Conservation (phyloP, 2,888 invertebrate genomes). For the Caradrina kadenii region DNA sequence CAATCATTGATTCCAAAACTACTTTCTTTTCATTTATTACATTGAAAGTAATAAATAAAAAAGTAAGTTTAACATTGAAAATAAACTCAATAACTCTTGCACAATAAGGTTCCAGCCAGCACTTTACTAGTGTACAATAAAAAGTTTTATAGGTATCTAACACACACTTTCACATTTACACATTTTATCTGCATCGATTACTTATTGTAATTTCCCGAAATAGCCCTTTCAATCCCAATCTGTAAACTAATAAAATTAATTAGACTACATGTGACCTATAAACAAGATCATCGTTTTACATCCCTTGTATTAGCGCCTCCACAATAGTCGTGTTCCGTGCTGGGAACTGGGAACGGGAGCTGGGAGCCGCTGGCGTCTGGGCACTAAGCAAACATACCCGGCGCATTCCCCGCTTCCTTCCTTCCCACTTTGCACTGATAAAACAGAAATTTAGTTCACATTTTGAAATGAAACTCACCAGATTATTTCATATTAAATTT, state of each 20-base stretch:
- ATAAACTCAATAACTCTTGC: too few relatives aligned
- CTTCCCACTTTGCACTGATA: slow-evolving; percentile 70
- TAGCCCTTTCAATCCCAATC: slow-evolving; percentile 25
- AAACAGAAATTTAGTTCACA: slow-evolving; percentile 66
- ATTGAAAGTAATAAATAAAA: too few relatives aligned
- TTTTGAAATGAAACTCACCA: slow-evolving; percentile 53
- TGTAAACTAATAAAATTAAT: slow-evolving; percentile 50
- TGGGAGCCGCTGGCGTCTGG: slow-evolving; percentile 50
- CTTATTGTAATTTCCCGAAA: slow-evolving; percentile 20
- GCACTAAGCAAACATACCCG: slow-evolving; percentile 68
- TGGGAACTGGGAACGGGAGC: slow-evolving; percentile 22
- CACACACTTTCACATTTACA: not conserved
- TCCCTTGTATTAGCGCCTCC: slow-evolving; percentile 39
- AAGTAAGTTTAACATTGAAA: too few relatives aligned
- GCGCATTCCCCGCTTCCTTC: slow-evolving; percentile 70
- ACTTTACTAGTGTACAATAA: too few relatives aligned
- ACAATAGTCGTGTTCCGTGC: slow-evolving; percentile 42
- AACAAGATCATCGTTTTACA: slow-evolving; percentile 51
- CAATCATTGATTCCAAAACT: too few relatives aligned
- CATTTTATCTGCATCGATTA: slow-evolving; percentile 21
- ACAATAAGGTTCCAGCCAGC: too few relatives aligned
- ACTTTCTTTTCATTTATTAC: too few relatives aligned
- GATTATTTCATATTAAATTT: slow-evolving; percentile 48
- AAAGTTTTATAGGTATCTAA: not conserved
- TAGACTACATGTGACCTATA: slow-evolving; percentile 52